phyloP scores from a whole-genome alignment of 2,113 vertebrate species.

The Dendropsophus ebraccatus region DNA sequence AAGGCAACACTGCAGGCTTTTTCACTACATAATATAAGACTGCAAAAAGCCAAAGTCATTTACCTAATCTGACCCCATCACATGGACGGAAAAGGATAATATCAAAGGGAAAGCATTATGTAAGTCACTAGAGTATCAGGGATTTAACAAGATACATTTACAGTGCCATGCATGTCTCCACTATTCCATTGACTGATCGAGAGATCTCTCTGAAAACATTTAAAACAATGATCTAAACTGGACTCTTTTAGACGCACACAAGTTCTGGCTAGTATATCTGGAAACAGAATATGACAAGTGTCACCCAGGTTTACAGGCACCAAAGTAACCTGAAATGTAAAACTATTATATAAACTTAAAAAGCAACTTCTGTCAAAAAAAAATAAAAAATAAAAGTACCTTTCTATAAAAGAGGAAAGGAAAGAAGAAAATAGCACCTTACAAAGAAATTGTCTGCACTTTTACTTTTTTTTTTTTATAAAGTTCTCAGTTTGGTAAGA shows the following conservation, averaged over 20 bases:
- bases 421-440: no score
- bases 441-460: no score
- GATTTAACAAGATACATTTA: neutral
- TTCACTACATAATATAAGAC: conserved; percentile 15
- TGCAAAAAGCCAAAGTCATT: conserved; percentile 27
- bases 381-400: no score
- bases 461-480: no score
- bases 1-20: conserved; percentile 44
- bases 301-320: no score
- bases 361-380: no score
- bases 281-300: neutral
- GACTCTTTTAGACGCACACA: neutral
- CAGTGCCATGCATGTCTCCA: no score
- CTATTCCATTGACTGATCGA: neutral
- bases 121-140: neutral
- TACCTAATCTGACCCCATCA: conserved; percentile 34
- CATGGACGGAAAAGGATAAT: conserved; percentile 4
- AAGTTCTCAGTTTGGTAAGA: no score
- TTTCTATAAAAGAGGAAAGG: no score
- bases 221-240: neutral
- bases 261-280: no score
- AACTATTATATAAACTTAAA: no score
- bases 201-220: neutral
- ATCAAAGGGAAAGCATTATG: conserved; percentile 18
- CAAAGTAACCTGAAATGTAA: no score